Percentiles rank a stretch among this genome's conserved stretches.
phyloP scores from a whole-genome alignment of 2,888 invertebrate genomes.

The Drosophila suboccidentalis region DNA sequence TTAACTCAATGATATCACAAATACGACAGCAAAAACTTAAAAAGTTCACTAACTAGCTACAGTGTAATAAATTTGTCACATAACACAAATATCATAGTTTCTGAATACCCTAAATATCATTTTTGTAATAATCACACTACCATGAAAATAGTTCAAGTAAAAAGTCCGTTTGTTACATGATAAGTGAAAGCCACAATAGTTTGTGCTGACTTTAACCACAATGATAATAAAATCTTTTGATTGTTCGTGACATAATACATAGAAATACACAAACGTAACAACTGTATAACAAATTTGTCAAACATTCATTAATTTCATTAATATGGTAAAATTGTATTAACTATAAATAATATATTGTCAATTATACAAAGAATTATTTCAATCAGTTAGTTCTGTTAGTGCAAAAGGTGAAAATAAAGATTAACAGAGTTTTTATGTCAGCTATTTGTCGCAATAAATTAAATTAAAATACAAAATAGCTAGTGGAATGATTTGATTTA shows the following conservation, averaged over 20 bases:
- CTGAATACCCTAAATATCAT: too few relatives aligned
- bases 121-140: not conserved
- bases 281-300: not conserved
- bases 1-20: too few relatives aligned
- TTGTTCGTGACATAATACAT: not conserved
- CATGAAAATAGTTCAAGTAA: not conserved
- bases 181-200: not conserved
- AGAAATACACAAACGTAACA: not conserved
- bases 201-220: not conserved
- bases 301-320: conserved; percentile 9
- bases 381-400: not conserved
- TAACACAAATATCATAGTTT: too few relatives aligned
- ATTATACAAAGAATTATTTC: conserved; percentile 3
- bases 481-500: conserved; percentile 35
- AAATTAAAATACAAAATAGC: not conserved
- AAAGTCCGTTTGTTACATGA: not conserved
- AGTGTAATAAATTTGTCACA: too few relatives aligned
- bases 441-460: conserved; percentile 11
- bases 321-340: not conserved
- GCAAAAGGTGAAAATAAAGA: not conserved
- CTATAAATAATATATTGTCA: conserved; percentile 8
- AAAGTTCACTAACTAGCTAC: too few relatives aligned
- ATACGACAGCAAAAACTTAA: too few relatives aligned
- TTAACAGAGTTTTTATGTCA: conserved; percentile 15
- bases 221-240: not conserved